Percentiles rank a stretch among this genome's conserved stretches.
Evolutionary conservation across 2,113 vertebrate species (phyloP).

Genomic region (Oryzias melastigma): DNA sequence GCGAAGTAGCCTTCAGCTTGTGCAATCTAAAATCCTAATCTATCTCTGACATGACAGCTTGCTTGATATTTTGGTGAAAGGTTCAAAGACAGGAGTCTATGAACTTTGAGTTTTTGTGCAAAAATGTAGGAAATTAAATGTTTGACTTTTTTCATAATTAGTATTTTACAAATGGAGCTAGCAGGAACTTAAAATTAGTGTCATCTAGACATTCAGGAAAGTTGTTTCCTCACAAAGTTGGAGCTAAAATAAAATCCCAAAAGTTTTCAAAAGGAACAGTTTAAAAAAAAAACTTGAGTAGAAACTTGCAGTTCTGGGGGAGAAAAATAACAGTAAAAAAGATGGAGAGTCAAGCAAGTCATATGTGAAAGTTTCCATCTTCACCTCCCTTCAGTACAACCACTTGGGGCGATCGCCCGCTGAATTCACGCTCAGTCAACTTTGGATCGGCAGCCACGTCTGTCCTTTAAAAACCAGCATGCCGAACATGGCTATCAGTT

Average conservation of each 20-base stretch:
- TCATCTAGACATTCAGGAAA: too few relatives aligned
- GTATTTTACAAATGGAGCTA: too few relatives aligned
- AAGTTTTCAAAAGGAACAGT: slow-evolving; percentile 30
- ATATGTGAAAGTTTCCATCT: slow-evolving; percentile 61
- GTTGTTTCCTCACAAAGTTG: slow-evolving; percentile 6
- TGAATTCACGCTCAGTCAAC: slow-evolving; percentile 78
- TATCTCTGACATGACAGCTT: too few relatives aligned
- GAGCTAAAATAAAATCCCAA: slow-evolving; percentile 23
- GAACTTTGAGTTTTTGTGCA: too few relatives aligned
- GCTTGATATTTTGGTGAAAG: too few relatives aligned
- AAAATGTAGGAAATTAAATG: too few relatives aligned
- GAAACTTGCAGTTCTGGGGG: slow-evolving; percentile 46
- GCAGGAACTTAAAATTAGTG: too few relatives aligned
- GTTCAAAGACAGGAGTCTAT: too few relatives aligned
- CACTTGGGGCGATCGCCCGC: slow-evolving; percentile 71
- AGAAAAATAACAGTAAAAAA: slow-evolving; percentile 49
- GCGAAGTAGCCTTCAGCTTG: too few relatives aligned
- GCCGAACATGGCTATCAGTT: slow-evolving; percentile 83
- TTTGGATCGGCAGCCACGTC: slow-evolving; percentile 77
- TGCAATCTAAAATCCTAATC: too few relatives aligned
- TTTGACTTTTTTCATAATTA: too few relatives aligned
- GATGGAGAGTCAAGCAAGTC: slow-evolving; percentile 62
- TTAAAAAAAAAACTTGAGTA: slow-evolving; percentile 41
- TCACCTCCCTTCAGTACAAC: slow-evolving; percentile 57
- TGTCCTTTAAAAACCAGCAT: slow-evolving; percentile 79